Evolutionary conservation across 37 sponge, comb jelly and placozoan genomes (phyloP).

Genomic region (Halichondria panicea): DNA sequence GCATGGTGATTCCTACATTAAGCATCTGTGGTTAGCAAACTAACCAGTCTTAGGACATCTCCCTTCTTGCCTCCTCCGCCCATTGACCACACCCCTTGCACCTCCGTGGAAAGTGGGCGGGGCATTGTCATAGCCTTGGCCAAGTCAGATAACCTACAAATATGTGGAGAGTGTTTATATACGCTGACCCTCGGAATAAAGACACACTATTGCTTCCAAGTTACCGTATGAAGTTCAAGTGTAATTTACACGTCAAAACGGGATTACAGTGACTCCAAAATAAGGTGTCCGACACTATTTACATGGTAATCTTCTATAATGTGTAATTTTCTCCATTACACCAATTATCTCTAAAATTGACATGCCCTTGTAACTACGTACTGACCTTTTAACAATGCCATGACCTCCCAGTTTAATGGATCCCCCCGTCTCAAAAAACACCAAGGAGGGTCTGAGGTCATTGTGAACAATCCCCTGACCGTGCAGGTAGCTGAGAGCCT

Average conservation of each 20-base stretch:
- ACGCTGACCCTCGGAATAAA: background rate
- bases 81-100: slow-evolving; percentile 40
- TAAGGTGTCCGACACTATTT: background rate
- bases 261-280: too few species aligned
- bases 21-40: background rate
- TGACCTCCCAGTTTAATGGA: slow-evolving; percentile 58
- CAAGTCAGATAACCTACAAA: slow-evolving; percentile 65
- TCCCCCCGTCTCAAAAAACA: slow-evolving; percentile 59
- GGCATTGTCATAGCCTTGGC: slow-evolving; percentile 32
- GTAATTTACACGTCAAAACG: background rate
- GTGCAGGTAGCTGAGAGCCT: slow-evolving; percentile 73
- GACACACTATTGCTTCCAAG: background rate
- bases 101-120: background rate
- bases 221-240: background rate
- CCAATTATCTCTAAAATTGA: background rate
- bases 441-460: slow-evolving; percentile 64
- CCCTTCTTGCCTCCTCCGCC: slow-evolving; percentile 80
- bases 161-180: background rate
- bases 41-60: slow-evolving; percentile 77
- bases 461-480: slow-evolving; percentile 81
- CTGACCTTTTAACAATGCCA: slow-evolving; percentile 61
- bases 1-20: slow-evolving; percentile 4
- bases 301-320: background rate
- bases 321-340: background rate
- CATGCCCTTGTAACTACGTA: background rate